Evolutionary conservation across 2,113 vertebrate species (phyloP).

Genomic region (Herpetotheres cachinnans): DNA sequence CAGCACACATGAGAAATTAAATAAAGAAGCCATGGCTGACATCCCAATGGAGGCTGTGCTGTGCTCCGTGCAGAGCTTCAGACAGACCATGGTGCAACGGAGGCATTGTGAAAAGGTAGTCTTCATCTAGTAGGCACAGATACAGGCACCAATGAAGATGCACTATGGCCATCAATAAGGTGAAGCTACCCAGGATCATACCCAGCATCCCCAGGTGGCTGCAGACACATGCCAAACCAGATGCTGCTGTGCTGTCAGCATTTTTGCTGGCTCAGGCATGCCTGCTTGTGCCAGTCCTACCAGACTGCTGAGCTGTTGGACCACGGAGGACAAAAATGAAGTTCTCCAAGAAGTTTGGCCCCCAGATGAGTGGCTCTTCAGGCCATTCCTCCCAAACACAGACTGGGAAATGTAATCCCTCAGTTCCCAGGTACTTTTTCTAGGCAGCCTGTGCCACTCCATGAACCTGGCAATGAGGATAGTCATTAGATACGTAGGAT

Average conservation of each 20-base stretch:
- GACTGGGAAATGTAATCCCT: not conserved
- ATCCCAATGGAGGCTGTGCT: fast-evolving
- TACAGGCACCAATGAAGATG: not conserved
- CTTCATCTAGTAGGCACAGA: not conserved
- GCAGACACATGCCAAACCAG: not conserved
- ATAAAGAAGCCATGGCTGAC: not conserved
- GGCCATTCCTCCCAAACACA: not conserved
- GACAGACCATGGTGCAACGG: not conserved
- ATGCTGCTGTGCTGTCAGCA: not conserved
- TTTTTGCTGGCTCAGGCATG: not conserved
- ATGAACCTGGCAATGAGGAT: not conserved
- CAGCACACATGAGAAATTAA: not conserved
- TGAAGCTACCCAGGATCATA: not conserved
- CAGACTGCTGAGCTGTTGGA: not conserved
- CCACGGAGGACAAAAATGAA: not conserved
- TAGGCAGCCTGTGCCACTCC: not conserved
- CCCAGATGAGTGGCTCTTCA: not conserved
- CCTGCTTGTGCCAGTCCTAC: not conserved
- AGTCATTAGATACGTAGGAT: not conserved
- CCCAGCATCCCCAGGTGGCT: too few relatives aligned
- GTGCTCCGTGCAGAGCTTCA: not conserved
- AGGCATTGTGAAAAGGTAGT: not conserved
- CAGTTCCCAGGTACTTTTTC: not conserved
- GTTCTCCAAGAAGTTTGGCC: not conserved
- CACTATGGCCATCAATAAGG: not conserved